Evolutionary conservation across 2,888 invertebrate genomes (phyloP).

Genomic region (Lasioglossum malachurum): DNA sequence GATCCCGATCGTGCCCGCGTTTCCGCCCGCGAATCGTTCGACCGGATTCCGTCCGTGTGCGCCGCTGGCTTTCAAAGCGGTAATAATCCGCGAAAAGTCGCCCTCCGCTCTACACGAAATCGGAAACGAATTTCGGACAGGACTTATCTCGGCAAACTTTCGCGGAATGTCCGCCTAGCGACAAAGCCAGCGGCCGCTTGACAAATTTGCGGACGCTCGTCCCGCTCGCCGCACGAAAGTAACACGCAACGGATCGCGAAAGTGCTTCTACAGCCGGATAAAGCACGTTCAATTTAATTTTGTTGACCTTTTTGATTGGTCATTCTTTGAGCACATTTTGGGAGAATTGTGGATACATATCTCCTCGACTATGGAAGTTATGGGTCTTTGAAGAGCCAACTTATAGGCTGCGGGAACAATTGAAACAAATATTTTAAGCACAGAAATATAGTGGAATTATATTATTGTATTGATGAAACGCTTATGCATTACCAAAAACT

Average conservation of each 20-base stretch:
- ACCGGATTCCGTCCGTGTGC: constrained; percentile 68
- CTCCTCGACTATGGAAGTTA: not conserved
- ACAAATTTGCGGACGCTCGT: not conserved
- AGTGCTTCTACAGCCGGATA: not conserved
- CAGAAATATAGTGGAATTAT: not conserved
- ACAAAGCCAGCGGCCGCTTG: constrained; percentile 1
- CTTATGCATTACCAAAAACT: not conserved
- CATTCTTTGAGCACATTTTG: not conserved
- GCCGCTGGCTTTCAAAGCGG: constrained; percentile 58
- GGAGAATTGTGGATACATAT: not conserved
- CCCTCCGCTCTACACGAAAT: constrained; percentile 11
- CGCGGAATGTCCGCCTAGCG: not conserved
- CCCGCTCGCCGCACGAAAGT: not conserved
- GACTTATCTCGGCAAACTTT: constrained; percentile 41
- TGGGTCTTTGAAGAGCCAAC: not conserved
- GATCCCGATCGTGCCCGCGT: constrained; percentile 57
- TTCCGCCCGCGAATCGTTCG: constrained; percentile 61
- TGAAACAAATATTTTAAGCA: not conserved
- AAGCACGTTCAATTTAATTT: not conserved
- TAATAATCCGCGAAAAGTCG: constrained; percentile 60
- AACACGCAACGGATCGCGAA: not conserved
- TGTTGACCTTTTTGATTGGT: not conserved
- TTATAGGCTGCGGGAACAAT: not conserved
- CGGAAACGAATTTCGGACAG: constrained; percentile 22
- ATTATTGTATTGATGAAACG: not conserved